Evolutionary conservation across 2,888 invertebrate genomes (phyloP).

Genomic region (Andrena haemorrhoa): DNA sequence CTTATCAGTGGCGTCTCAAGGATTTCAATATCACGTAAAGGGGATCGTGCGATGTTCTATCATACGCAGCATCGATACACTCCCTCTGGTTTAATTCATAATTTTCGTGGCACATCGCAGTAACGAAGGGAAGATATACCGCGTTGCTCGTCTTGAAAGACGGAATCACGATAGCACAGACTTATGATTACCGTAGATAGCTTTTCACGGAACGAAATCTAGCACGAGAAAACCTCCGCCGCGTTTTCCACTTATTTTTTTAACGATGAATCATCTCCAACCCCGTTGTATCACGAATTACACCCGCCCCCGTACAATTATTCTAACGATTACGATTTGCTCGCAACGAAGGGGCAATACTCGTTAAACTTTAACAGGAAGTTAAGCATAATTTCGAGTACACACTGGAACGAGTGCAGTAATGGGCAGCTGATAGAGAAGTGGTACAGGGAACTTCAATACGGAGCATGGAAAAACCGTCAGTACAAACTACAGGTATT

Average conservation of each 20-base stretch:
- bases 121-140: neutral
- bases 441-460: neutral
- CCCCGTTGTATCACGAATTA: neutral
- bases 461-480: neutral
- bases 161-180: neutral
- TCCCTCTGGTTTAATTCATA: neutral
- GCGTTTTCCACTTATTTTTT: conserved; percentile 6
- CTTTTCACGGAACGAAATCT: neutral
- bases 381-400: conserved; percentile 1
- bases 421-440: conserved; percentile 1
- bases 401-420: neutral
- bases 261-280: neutral
- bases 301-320: neutral
- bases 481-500: neutral
- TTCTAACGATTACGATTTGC: neutral
- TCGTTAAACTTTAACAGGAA: conserved; percentile 5
- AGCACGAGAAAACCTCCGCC: neutral
- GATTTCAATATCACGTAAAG: neutral
- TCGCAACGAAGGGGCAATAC: neutral
- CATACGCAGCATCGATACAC: too few relatives aligned
- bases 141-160: neutral
- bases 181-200: neutral
- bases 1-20: neutral
- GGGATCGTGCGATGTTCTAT: neutral
- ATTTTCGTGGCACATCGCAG: conserved; percentile 7